phyloP scores from a whole-genome alignment of 2,113 vertebrate species.

The Callipepla californica region DNA sequence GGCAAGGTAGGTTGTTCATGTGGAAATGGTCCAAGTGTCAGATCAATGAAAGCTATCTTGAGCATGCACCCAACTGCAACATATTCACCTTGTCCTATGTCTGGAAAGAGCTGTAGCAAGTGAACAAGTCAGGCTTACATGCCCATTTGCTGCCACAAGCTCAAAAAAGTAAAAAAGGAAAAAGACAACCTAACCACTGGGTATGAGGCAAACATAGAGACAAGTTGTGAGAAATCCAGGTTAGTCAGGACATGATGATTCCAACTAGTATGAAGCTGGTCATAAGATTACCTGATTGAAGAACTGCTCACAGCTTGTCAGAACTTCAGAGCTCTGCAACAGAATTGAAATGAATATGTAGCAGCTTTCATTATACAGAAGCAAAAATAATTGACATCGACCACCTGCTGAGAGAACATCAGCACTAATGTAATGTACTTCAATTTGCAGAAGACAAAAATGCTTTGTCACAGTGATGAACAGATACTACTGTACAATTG shows the following conservation, averaged over 20 bases:
- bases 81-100: neutral
- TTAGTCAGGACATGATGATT: constrained; percentile 65
- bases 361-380: constrained; percentile 61
- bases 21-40: neutral
- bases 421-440: constrained; percentile 59
- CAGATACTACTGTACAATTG: neutral
- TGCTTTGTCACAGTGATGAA: constrained; percentile 28
- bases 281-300: constrained; percentile 65
- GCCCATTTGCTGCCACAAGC: neutral
- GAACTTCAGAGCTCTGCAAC: constrained; percentile 69
- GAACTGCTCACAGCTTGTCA: constrained; percentile 69
- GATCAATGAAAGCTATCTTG: neutral
- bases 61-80: neutral
- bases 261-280: constrained; percentile 66
- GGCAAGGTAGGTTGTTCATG: neutral
- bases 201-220: constrained; percentile 54
- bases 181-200: constrained; percentile 18
- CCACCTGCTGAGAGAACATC: constrained; percentile 65
- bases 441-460: constrained; percentile 48
- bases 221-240: constrained; percentile 65
- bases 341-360: constrained; percentile 72
- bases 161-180: neutral
- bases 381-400: constrained; percentile 70
- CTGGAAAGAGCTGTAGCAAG: neutral
- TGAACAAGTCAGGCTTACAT: neutral